Evolutionary conservation across 2,888 invertebrate species (phyloP).

Genomic region (Unio pictorum): DNA sequence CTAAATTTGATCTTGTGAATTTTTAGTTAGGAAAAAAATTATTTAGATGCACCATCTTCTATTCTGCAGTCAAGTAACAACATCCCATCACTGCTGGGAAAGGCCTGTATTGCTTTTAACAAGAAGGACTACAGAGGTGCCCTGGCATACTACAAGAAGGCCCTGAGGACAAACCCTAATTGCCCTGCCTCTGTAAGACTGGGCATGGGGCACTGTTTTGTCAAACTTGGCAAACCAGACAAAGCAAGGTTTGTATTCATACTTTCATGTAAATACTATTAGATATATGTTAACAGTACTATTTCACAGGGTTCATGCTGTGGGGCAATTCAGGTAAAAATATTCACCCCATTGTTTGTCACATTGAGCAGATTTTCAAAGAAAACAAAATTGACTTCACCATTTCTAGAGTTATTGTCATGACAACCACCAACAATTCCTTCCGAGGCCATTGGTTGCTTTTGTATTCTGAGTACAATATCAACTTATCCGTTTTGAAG

Average conservation of each 20-base stretch:
- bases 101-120: slow-evolving; percentile 99
- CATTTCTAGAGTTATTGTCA: too few relatives aligned
- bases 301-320: too few relatives aligned
- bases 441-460: too few relatives aligned
- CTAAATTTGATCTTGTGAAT: background rate
- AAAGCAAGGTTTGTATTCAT: slow-evolving; percentile 83
- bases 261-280: too few relatives aligned
- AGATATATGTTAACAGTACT: too few relatives aligned
- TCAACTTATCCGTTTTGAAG: too few relatives aligned
- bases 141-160: slow-evolving; percentile 97
- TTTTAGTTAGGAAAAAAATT: background rate
- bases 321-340: too few relatives aligned
- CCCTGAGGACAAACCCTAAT: slow-evolving; percentile 93
- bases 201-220: slow-evolving; percentile 99
- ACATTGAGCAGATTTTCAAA: too few relatives aligned
- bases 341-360: too few relatives aligned
- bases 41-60: slow-evolving; percentile 8
- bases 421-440: too few relatives aligned
- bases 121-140: slow-evolving; percentile 94
- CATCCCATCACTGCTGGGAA: slow-evolving; percentile 96
- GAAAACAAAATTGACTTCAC: too few relatives aligned
- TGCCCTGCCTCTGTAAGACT: slow-evolving; percentile 97
- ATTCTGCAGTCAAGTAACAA: slow-evolving; percentile 80
- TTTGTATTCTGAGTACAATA: too few relatives aligned
- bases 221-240: slow-evolving; percentile 94